Evolutionary conservation across 1,140 invertebrate genomes (phyloP).

Genomic region (Achroia grisella): DNA sequence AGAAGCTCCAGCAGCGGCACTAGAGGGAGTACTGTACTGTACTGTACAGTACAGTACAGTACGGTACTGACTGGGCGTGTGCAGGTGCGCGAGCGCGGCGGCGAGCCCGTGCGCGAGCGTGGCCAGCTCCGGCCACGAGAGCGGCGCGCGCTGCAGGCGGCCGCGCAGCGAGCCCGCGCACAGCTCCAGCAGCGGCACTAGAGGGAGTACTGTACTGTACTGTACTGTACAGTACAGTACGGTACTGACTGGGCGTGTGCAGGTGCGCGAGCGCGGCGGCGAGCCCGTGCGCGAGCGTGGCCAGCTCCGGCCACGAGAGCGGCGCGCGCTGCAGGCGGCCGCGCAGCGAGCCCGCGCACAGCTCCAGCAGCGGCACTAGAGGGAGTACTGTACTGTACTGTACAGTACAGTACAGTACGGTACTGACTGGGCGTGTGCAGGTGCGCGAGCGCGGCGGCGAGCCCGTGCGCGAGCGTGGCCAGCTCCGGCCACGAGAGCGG

Average conservation of each 20-base stretch:
- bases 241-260: slow-evolving; percentile 81
- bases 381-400: too few relatives aligned
- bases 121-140: slow-evolving; percentile 83
- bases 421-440: slow-evolving; percentile 82
- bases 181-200: slow-evolving; percentile 84
- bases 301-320: slow-evolving; percentile 81
- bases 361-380: too few relatives aligned
- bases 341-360: slow-evolving; percentile 83
- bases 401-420: too few relatives aligned
- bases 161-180: slow-evolving; percentile 83
- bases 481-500: slow-evolving; percentile 82
- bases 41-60: too few relatives aligned
- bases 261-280: slow-evolving; percentile 86
- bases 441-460: slow-evolving; percentile 86
- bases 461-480: slow-evolving; percentile 82
- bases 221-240: too few relatives aligned
- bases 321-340: slow-evolving; percentile 82
- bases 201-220: too few relatives aligned
- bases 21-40: too few relatives aligned
- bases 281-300: slow-evolving; percentile 82
- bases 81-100: slow-evolving; percentile 86
- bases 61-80: slow-evolving; percentile 81
- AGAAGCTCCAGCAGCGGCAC: too few relatives aligned
- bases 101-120: slow-evolving; percentile 84
- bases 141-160: slow-evolving; percentile 80